A percentile compares a stretch with the other conserved stretches of the same genome.
These are phyloP conservation scores for Tetheella fluctuosa DNA, from an alignment of 2,888 invertebrate genomes.

Conservation along the genomic window DNA sequence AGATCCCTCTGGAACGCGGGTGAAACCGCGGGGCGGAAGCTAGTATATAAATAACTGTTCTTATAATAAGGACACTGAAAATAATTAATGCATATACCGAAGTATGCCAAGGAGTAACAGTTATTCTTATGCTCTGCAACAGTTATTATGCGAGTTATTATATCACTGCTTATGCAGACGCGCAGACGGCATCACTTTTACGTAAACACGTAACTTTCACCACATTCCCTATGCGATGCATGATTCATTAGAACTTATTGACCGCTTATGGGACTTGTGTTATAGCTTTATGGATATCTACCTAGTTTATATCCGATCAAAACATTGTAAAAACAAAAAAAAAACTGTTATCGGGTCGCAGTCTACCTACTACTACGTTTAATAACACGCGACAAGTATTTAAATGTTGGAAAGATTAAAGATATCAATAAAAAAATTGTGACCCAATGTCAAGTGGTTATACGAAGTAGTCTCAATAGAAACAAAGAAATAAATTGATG, in stretches of 20 bases:
- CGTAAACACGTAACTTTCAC: slow-evolving; percentile 64
- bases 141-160: slow-evolving; percentile 36
- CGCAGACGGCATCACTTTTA: slow-evolving; percentile 44
- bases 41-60: too few species aligned
- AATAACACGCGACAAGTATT: too few species aligned
- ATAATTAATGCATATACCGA: not conserved
- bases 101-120: slow-evolving; percentile 9
- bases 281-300: not conserved
- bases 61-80: not conserved
- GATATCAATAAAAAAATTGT: too few species aligned
- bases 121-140: not conserved
- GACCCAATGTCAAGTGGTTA: too few species aligned
- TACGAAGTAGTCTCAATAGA: too few species aligned
- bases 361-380: too few species aligned
- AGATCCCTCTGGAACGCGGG: too few species aligned
- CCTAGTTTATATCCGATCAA: not conserved
- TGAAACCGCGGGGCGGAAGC: too few species aligned
- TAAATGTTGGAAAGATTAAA: too few species aligned
- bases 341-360: too few species aligned
- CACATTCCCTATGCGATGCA: slow-evolving; percentile 45
- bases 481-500: too few species aligned
- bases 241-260: slow-evolving; percentile 19
- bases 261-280: not conserved
- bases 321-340: not conserved
- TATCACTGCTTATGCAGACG: slow-evolving; percentile 46